Base-by-base conservation (phyloP, 2,888 invertebrate genomes). In the Anticlea derivata region DNA sequence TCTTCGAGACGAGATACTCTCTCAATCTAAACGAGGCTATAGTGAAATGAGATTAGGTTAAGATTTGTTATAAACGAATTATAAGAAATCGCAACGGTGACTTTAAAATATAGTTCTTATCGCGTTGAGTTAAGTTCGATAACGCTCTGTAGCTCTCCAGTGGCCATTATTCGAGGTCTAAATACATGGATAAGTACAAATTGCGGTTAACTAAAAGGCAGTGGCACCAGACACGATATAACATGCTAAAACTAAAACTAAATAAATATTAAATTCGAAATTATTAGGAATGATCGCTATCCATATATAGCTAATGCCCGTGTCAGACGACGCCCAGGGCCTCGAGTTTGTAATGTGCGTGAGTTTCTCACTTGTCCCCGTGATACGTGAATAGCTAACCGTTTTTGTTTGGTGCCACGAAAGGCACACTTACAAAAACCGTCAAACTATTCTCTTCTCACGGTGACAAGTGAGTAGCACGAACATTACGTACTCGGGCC, bases 221-320 rank as follows among this genome's bases (percentile, higher is more conserved):
- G 50, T 48, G 52, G 48, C 48, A 48, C 40, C 23, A 13, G 53
- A 53, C 50, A 53, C 49, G 47, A 57, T 41, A 26, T 5, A 48
- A 58, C 11, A 56, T 35, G 40, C 39, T 45, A 58, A 49, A 43
- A 57, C 7, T 50, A 53, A 40, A 46, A 35, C 24, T 24, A 40
- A 30, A 49, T 41, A 66, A 66, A 57, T 69, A 70, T 72, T 75
- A 83, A 86, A 87, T 86, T 87, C 83, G 83, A 85, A 82, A 69
- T 67, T 57, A 70, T 75, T 81, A 86, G 86, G 86, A 86, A 87
- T 85, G 80, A 82, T 79, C 76, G 75, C 67, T 68, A 63, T 66
- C 61, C 62, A 73, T 67, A 75, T 61, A 13, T 39, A 33, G 26
- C 24, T 45, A 38, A 13, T 2, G 10, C 26, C 24, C 31, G 7